Evolutionary conservation across 1,140 invertebrate genomes (phyloP).

Genomic region (Alviniconcha marisindica): DNA sequence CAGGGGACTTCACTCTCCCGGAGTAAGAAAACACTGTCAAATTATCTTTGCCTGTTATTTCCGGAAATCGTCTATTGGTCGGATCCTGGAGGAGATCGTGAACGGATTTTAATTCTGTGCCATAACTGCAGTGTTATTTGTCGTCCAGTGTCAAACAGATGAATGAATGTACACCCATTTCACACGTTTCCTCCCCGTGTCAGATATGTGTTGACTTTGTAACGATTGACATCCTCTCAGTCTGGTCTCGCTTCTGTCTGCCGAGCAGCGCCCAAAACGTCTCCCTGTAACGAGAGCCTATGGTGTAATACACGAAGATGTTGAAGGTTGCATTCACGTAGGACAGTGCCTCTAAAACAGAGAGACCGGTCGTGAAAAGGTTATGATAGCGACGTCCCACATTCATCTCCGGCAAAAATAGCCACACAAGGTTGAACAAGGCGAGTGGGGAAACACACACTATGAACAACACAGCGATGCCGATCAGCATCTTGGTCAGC

Average conservation of each 20-base stretch:
- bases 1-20: too few species aligned
- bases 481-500: conserved; percentile 24
- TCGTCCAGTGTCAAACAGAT: too few species aligned
- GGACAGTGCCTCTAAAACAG: background rate
- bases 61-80: too few species aligned
- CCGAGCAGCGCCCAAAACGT: background rate
- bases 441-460: background rate
- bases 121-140: too few species aligned
- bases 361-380: background rate
- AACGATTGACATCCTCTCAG: too few species aligned
- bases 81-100: too few species aligned
- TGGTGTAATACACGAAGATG: background rate
- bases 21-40: too few species aligned
- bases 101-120: too few species aligned
- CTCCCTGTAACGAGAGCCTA: conserved; percentile 12
- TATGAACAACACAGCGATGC: conserved; percentile 17
- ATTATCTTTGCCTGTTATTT: too few species aligned
- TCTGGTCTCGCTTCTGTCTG: background rate
- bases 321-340: conserved; percentile 4
- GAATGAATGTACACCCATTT: too few species aligned
- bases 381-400: background rate
- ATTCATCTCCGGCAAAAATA: background rate
- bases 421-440: background rate
- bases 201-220: too few species aligned
- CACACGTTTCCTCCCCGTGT: too few species aligned